A percentile compares a stretch with the other conserved stretches of the same genome.
Evolutionary conservation across 2,888 invertebrate species (phyloP).

Genomic region (Dasypogon diadema): DNA sequence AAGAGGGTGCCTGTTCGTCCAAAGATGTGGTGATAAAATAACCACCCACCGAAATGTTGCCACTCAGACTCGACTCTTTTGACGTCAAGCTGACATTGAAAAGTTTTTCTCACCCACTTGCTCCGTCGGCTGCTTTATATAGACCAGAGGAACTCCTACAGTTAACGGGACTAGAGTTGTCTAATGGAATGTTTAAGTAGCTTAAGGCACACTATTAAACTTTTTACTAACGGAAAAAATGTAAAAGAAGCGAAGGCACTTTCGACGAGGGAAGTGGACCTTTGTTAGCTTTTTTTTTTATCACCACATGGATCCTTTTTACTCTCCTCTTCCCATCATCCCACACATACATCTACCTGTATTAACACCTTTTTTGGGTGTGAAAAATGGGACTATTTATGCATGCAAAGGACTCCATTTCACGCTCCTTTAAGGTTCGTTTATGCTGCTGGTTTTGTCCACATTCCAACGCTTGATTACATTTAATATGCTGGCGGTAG

Average conservation of each 20-base stretch:
- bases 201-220: constrained; percentile 30
- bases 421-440: background rate
- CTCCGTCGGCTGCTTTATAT: background rate
- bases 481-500: background rate
- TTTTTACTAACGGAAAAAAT: background rate
- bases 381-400: background rate
- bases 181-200: constrained; percentile 44
- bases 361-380: background rate
- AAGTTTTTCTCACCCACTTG: background rate
- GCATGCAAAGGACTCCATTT: constrained; percentile 9
- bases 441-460: constrained; percentile 1
- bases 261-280: background rate
- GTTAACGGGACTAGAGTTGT: background rate
- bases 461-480: background rate
- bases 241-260: background rate
- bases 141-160: background rate
- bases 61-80: constrained; percentile 25
- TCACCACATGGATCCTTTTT: too few relatives aligned
- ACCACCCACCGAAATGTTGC: constrained; percentile 35
- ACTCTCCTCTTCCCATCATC: too few relatives aligned
- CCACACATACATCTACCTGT: too few relatives aligned
- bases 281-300: background rate
- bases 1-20: constrained; percentile 15
- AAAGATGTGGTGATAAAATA: constrained; percentile 32
- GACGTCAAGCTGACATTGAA: constrained; percentile 46